Conservation (phyloP, 2,797 vertebrate genomes). For the Sitta carolinensis region DNA sequence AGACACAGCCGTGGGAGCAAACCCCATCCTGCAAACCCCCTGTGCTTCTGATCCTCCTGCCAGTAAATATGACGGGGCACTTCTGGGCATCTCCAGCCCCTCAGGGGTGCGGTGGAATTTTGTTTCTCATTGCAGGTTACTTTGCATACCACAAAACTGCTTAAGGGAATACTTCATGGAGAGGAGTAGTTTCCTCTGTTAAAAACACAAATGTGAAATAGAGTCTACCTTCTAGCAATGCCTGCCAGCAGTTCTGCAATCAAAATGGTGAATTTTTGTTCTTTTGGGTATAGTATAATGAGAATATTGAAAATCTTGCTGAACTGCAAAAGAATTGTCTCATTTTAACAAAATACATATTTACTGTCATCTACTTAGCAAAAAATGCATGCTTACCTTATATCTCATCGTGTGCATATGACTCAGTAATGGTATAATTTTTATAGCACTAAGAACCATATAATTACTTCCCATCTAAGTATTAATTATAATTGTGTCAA, state of each 20-base stretch:
- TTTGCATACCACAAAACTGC: neutral
- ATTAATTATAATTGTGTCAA: conserved; percentile 46
- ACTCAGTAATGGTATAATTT: conserved; percentile 37
- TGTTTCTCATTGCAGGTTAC: neutral
- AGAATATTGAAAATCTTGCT: neutral
- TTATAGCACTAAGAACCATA: conserved; percentile 25
- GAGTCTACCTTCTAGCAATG: neutral
- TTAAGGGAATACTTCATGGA: neutral
- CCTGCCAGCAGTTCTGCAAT: neutral
- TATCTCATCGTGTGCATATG: neutral
- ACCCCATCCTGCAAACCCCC: neutral
- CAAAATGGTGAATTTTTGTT: neutral
- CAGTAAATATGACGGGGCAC: neutral
- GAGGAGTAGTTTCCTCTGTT: neutral
- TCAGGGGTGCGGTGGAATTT: neutral
- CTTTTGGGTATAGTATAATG: neutral
- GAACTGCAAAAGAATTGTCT: neutral
- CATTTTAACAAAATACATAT: neutral
- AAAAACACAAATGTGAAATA: neutral
- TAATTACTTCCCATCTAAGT: conserved; percentile 44
- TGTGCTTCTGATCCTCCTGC: neutral
- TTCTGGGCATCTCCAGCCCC: neutral
- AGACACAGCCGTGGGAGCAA: neutral
- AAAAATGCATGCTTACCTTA: conserved; percentile 40
- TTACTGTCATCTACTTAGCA: neutral